Conservation (phyloP, 2,797 vertebrate species). For the Eidolon dupreanum region DNA sequence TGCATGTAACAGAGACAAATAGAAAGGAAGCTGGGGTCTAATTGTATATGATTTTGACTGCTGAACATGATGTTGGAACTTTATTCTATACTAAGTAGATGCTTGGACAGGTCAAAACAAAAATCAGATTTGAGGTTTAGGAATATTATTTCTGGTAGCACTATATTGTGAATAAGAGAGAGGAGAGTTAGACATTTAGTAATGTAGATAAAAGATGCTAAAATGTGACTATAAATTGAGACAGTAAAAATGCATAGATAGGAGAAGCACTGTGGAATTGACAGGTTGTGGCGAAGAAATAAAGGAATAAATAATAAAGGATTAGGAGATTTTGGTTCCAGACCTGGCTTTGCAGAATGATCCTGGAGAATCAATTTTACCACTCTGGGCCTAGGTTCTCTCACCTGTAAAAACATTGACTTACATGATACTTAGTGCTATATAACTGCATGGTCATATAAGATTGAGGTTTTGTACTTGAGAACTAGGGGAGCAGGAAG, state of each 20-base stretch:
- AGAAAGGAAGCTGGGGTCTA: neutral
- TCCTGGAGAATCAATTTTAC: neutral
- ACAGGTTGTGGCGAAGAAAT: neutral
- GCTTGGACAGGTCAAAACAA: neutral
- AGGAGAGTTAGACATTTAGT: neutral
- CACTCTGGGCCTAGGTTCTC: neutral
- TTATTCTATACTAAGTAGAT: slow-evolving; percentile 6
- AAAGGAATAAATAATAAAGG: neutral
- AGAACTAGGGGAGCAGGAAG: neutral
- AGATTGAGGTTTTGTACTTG: neutral
- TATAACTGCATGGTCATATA: neutral
- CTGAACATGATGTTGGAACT: neutral
- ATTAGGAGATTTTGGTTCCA: neutral
- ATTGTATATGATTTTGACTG: neutral
- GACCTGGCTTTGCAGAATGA: neutral
- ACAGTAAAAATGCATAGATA: neutral
- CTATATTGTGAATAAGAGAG: neutral
- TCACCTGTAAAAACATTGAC: neutral
- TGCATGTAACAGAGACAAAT: neutral
- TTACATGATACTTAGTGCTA: neutral
- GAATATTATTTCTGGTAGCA: neutral
- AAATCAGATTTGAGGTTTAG: neutral
- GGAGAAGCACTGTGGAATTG: neutral
- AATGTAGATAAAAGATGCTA: neutral
- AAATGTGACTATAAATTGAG: slow-evolving; percentile 17